Evolutionary conservation across 2,888 invertebrate species (phyloP), one percentile per base, ranked within the genome.

Genomic region (Keiferia lycopersicella): DNA sequence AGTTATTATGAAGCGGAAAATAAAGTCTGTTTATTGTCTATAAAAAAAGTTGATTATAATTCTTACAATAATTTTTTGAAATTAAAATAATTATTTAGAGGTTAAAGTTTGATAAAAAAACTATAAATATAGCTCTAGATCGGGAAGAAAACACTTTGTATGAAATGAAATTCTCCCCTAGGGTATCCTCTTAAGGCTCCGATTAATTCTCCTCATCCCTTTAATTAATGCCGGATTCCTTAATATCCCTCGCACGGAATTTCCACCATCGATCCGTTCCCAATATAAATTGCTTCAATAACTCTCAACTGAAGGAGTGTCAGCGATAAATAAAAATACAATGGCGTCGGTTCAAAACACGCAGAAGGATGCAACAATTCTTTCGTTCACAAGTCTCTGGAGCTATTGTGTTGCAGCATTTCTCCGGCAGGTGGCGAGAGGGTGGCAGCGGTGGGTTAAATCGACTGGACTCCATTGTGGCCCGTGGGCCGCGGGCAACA

Each of bases 391-490:
- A 79, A 78, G 78, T 77, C 75, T 74, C n/a, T n/a, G 45, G 45
- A 4, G 7, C 41, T 41, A 41, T 70, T 70, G 74, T 74, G 74
- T 71, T 69, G 73, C 73, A 75, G 75, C 80, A 72, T 26, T 26
- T 26, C 3, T 26, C 26, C 26, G 26, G 26, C 26, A 26, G 78
- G 77, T 78, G 78, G 77, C 72, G 76, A 79, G 73, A 76, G 45
- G 45, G 76, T 79, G 73, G 77, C 26, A 76, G 78, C 76, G 78
- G 72, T 69, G 70, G 73, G 78, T 80, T 85, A 80, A 83, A 84
- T 83, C 83, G 85, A 83, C 79, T 83, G 79, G 80, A 77, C 81
- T 80, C 79, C 77, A 80, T 83, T 82, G 83, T 80, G 64, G 65
- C 10, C 50, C 50, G 62, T 10, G 57, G 61, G 18, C 64, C 56